Evolutionary conservation across 1,140 invertebrate species (phyloP).

Genomic region (Temnothorax longispinosus): DNA sequence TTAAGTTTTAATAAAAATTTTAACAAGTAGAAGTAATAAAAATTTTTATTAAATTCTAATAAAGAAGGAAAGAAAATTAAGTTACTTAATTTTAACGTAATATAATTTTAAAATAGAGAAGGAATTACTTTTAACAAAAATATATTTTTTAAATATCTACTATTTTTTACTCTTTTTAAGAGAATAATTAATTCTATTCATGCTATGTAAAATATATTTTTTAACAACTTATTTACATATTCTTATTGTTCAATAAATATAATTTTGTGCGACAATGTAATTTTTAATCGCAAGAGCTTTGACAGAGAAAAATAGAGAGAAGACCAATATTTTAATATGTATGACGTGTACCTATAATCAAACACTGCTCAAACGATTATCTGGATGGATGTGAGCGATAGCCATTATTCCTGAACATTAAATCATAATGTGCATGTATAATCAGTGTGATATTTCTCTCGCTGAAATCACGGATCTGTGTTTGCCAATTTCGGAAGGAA

Average conservation of each 20-base stretch:
- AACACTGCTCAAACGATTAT: conserved; percentile 26
- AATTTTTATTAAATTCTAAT: not conserved
- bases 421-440: conserved; percentile 35
- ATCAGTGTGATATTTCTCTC: not conserved
- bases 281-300: not conserved
- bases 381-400: conserved; percentile 7
- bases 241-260: not conserved
- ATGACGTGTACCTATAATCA: not conserved
- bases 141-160: not conserved
- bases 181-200: not conserved
- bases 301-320: not conserved
- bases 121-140: not conserved
- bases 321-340: conserved; percentile 7
- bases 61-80: not conserved
- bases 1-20: not conserved
- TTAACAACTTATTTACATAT: not conserved
- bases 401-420: not conserved
- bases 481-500: conserved; percentile 9
- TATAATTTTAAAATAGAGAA: not conserved
- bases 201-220: not conserved
- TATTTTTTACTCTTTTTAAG: not conserved
- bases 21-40: not conserved
- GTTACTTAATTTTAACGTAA: no score
- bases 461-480: not conserved
- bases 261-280: not conserved